phyloP scores from a whole-genome alignment of 1,140 invertebrate species.

The Drosophila jambulina region DNA sequence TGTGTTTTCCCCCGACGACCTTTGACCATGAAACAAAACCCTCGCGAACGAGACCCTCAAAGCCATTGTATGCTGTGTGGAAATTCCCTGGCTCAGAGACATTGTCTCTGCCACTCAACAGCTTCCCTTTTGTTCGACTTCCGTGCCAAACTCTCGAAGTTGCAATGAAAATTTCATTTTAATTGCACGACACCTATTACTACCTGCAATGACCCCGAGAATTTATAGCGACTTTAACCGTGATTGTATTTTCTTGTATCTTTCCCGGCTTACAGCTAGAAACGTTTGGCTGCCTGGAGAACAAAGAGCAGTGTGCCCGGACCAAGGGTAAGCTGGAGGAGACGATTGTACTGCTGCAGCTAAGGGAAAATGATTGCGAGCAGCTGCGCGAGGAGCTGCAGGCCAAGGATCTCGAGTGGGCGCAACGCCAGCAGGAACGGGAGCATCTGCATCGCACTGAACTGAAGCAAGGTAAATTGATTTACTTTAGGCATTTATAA shows the following conservation, averaged over 20 bases:
- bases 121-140: conserved; percentile 31
- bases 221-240: conserved; percentile 40
- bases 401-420: conserved; percentile 84
- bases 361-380: conserved; percentile 86
- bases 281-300: conserved; percentile 87
- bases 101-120: conserved; percentile 28
- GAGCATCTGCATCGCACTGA: conserved; percentile 67
- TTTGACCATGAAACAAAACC: conserved; percentile 8
- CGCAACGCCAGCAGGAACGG: conserved; percentile 63
- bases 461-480: conserved; percentile 70
- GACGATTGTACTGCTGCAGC: conserved; percentile 86
- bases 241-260: conserved; percentile 3
- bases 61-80: conserved; percentile 33
- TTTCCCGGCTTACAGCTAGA: conserved; percentile 86
- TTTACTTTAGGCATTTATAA: background rate
- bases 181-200: conserved; percentile 23
- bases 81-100: conserved; percentile 40
- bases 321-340: conserved; percentile 86
- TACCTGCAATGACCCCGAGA: background rate
- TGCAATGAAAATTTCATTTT: conserved; percentile 43
- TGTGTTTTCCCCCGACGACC: conserved; percentile 16
- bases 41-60: conserved; percentile 23
- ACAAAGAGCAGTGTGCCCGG: conserved; percentile 82
- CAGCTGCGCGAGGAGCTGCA: conserved; percentile 86
- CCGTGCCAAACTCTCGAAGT: conserved; percentile 42